Percentiles rank a stretch among this genome's conserved stretches.
Conservation (phyloP, 2,888 invertebrate genomes). For the Callosobruchus maculatus region DNA sequence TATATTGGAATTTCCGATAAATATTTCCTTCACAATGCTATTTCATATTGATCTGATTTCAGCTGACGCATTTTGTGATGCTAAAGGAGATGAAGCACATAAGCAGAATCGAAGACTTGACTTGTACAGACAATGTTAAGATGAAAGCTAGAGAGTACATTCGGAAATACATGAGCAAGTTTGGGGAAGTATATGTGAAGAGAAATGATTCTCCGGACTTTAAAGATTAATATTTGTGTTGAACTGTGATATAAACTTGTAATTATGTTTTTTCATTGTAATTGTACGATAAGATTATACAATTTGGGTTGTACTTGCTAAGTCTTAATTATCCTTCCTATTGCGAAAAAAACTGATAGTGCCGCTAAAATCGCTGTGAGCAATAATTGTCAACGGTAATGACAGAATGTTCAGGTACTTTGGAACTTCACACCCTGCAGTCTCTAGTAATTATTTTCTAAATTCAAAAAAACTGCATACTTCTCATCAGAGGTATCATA, state of each 20-base stretch:
- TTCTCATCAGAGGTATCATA: too few relatives aligned
- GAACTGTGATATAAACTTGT: constrained; percentile 18
- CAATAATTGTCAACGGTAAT: too few relatives aligned
- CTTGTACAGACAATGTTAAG: constrained; percentile 87
- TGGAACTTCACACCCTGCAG: too few relatives aligned
- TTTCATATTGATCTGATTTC: constrained; percentile 36
- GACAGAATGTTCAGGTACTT: too few relatives aligned
- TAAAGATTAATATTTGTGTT: constrained; percentile 27
- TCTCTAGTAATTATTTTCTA: too few relatives aligned
- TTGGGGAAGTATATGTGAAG: constrained; percentile 74
- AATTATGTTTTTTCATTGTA: background rate
- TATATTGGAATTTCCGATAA: too few relatives aligned
- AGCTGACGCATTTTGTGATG: constrained; percentile 95
- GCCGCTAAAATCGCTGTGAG: too few relatives aligned
- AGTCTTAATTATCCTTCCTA: too few relatives aligned
- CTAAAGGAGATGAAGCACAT: constrained; percentile 92
- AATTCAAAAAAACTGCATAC: too few relatives aligned
- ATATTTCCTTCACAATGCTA: constrained; percentile 6
- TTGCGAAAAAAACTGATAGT: too few relatives aligned
- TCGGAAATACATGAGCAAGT: constrained; percentile 93
- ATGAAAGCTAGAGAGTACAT: constrained; percentile 94
- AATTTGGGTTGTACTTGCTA: background rate
- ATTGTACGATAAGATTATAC: background rate
- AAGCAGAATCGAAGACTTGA: constrained; percentile 77
- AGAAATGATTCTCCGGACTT: constrained; percentile 59